These are phyloP conservation scores for Cataglyphis altisquamis DNA, from an alignment of 2,888 invertebrate species.

Conservation along the genomic window DNA sequence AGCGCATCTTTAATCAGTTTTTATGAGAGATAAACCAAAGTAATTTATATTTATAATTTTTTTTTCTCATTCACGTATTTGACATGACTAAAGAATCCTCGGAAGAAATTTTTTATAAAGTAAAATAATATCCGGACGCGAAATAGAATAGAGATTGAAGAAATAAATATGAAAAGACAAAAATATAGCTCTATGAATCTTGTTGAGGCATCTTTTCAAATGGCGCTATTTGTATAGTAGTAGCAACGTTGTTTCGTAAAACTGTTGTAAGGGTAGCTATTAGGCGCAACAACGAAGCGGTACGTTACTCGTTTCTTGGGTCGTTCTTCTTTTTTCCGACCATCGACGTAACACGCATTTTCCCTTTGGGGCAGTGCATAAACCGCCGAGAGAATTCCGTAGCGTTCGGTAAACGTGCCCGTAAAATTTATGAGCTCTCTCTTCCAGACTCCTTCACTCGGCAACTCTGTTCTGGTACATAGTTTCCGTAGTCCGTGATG, in stretches of 20 bases:
- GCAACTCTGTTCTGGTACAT: slow-evolving; percentile 34
- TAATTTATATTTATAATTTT: neutral
- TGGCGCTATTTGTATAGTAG: slow-evolving; percentile 3
- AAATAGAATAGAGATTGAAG: slow-evolving; percentile 4
- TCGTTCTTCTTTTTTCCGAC: slow-evolving; percentile 28
- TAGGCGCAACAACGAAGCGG: slow-evolving; percentile 17
- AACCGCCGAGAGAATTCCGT: slow-evolving; percentile 36
- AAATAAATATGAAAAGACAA: neutral
- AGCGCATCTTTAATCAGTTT: neutral
- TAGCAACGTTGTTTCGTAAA: slow-evolving; percentile 24
- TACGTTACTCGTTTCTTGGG: slow-evolving; percentile 9
- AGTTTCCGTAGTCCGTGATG: slow-evolving; percentile 31
- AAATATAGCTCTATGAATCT: neutral
- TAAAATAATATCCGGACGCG: neutral
- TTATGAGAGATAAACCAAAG: neutral
- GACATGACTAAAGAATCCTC: neutral
- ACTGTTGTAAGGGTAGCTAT: slow-evolving; percentile 27
- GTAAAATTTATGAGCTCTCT: slow-evolving; percentile 55
- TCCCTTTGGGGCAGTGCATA: slow-evolving; percentile 12
- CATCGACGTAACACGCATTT: slow-evolving; percentile 46
- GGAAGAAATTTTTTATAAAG: neutral
- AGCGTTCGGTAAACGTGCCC: slow-evolving; percentile 43
- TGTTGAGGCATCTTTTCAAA: neutral
- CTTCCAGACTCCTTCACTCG: slow-evolving; percentile 44
- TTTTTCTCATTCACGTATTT: neutral